Evolutionary conservation across 1,140 invertebrate species (phyloP), one percentile per base, ranked within the genome.

Genomic region (Paralvinella palmiformis): DNA sequence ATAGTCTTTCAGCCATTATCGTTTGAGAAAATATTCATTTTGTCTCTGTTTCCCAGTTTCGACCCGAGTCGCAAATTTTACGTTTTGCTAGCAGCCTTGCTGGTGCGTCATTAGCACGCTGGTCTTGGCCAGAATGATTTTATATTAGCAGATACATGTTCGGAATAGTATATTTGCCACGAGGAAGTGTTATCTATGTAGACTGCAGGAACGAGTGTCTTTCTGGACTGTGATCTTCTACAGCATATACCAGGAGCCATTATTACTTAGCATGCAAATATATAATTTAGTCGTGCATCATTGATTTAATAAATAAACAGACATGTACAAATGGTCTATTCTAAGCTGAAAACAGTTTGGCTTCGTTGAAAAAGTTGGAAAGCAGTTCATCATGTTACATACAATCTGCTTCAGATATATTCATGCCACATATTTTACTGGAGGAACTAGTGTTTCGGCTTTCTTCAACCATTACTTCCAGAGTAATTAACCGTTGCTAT

Each of bases 161-260:
- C 48, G 24, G n/a, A 10, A 52, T 52, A 15, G 31, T 1, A 22
- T 17, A 3, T 3, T 52, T 52, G 48, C 48, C 48, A 52, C 24
- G 3, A 17, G 48, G 48, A 52, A 52, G 48, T 2, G 17, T 52
- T 52, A 22, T 52, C 48, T 52, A 52, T 20, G 17, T 52, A 52
- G 2, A 10, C 48, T 52, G 48, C 48, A 52, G 48, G 24, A 52
- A 4, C 48, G 31, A 52, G 48, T 52, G 48, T 52, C 20, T 52
- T 52, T 20, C n/a, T 52, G 48, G 48, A n/a, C 48, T 52, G 48
- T 52, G 48, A 52, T 52, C 48, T 52, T 52, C 10, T 52, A 29
- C 48, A 52, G 48, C 13, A 52, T 52, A 29, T 52, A 29, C 31
- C 48, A 52, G 48, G 5, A 52, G 48, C 17, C 48, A 52, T 52